Percentiles rank a stretch among this genome's conserved stretches.
Evolutionary conservation across 1,140 invertebrate species (phyloP).

Genomic region (Bombus ignitus): DNA sequence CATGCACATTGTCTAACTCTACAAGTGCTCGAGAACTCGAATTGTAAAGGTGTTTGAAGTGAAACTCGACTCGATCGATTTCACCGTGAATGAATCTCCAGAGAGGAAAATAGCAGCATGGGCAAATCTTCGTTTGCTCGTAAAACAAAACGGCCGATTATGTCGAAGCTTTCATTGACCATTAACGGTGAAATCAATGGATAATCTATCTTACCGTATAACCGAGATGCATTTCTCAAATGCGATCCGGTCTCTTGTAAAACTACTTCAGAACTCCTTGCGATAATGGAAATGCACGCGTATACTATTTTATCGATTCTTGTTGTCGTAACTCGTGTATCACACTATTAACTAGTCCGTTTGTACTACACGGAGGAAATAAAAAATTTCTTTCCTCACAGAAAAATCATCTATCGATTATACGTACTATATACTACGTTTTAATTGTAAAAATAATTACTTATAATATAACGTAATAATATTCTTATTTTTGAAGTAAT

Average conservation of each 20-base stretch:
- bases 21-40: slow-evolving; percentile 41
- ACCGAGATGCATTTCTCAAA: slow-evolving; percentile 32
- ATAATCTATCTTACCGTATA: slow-evolving; percentile 47
- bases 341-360: neutral
- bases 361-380: slow-evolving; percentile 40
- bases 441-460: neutral
- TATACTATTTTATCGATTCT: slow-evolving; percentile 35
- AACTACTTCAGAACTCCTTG: slow-evolving; percentile 56
- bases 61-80: slow-evolving; percentile 15
- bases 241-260: slow-evolving; percentile 21
- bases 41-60: slow-evolving; percentile 23
- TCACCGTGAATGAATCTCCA: slow-evolving; percentile 15
- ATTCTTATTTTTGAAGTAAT: neutral
- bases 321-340: slow-evolving; percentile 1
- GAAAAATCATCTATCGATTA: neutral
- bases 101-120: neutral
- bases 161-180: neutral
- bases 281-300: slow-evolving; percentile 49
- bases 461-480: neutral
- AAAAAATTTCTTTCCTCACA: neutral
- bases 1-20: slow-evolving; percentile 39
- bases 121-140: neutral
- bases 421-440: too few species aligned
- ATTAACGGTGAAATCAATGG: slow-evolving; percentile 25
- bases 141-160: neutral